These are phyloP conservation scores for Rhingia campestris DNA, from an alignment of 2,888 invertebrate species.

Conservation along the genomic window DNA sequence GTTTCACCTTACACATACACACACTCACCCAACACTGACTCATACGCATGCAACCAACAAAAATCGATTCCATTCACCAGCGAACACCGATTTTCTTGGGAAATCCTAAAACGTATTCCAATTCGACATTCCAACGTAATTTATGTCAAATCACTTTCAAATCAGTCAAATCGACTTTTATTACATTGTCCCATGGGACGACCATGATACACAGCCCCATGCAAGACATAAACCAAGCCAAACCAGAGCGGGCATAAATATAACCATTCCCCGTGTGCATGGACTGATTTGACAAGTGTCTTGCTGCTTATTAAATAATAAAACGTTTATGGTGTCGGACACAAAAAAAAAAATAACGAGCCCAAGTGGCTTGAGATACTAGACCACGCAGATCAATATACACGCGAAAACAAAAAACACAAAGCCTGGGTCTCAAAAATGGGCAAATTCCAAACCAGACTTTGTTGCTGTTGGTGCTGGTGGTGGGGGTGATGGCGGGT, in stretches of 20 bases:
- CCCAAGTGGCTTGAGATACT: constrained; percentile 3
- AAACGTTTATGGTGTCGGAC: constrained; percentile 61
- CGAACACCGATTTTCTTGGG: constrained; percentile 28
- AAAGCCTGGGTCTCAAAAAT: constrained; percentile 28
- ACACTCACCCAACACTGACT: background rate
- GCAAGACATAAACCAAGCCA: constrained; percentile 27
- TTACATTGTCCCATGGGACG: constrained; percentile 65
- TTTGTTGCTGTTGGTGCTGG: constrained; percentile 12
- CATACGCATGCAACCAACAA: constrained; percentile 10
- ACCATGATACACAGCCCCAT: constrained; percentile 21
- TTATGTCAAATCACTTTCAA: constrained; percentile 73
- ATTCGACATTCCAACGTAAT: constrained; percentile 65
- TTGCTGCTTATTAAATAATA: constrained; percentile 73
- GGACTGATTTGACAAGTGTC: constrained; percentile 69
- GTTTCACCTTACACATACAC: constrained; percentile 45
- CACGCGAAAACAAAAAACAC: constrained; percentile 8
- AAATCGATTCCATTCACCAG: constrained; percentile 35
- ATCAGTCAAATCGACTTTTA: constrained; percentile 69
- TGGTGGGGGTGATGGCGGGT: background rate
- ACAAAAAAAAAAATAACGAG: constrained; percentile 22
- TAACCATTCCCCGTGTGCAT: constrained; percentile 43
- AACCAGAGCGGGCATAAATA: constrained; percentile 55
- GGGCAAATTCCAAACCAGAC: constrained; percentile 54
- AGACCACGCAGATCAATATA: constrained; percentile 31
- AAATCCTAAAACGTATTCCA: constrained; percentile 55